Evolutionary conservation across 2,113 vertebrate genomes (phyloP).

Genomic region (Odobenus rosmarus): DNA sequence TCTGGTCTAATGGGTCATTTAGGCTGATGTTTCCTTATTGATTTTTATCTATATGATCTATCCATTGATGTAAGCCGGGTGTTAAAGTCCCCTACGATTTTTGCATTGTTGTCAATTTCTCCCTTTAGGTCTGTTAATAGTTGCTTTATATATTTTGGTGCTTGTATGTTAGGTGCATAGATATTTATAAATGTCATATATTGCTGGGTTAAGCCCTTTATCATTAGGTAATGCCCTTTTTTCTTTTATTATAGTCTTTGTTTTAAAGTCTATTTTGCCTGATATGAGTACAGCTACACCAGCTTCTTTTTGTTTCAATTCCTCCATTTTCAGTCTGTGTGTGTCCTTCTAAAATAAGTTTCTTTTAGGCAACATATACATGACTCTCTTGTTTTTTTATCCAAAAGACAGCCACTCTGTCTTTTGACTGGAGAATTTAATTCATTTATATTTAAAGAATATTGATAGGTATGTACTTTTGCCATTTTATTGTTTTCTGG

Average conservation of each 20-base stretch:
- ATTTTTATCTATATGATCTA: background rate
- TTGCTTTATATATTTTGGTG: background rate
- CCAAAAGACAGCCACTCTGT: background rate
- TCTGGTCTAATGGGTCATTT: background rate
- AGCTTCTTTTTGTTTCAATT: background rate
- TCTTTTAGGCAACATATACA: background rate
- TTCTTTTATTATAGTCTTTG: background rate
- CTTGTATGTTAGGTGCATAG: background rate
- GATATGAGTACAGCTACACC: background rate
- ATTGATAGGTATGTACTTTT: background rate
- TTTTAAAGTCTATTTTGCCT: background rate
- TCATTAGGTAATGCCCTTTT: background rate
- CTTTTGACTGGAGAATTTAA: background rate
- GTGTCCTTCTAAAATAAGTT: background rate
- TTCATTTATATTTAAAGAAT: background rate
- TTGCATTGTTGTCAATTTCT: background rate
- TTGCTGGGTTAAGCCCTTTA: background rate
- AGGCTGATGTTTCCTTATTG: background rate
- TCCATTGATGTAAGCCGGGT: background rate
- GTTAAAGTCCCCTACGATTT: background rate
- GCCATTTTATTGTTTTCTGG: background rate
- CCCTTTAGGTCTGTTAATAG: background rate
- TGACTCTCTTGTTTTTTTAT: background rate
- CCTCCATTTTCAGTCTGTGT: background rate
- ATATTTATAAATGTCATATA: background rate